phyloP scores from a whole-genome alignment of 2,797 vertebrate species.

The Pangasius larnaudii region DNA sequence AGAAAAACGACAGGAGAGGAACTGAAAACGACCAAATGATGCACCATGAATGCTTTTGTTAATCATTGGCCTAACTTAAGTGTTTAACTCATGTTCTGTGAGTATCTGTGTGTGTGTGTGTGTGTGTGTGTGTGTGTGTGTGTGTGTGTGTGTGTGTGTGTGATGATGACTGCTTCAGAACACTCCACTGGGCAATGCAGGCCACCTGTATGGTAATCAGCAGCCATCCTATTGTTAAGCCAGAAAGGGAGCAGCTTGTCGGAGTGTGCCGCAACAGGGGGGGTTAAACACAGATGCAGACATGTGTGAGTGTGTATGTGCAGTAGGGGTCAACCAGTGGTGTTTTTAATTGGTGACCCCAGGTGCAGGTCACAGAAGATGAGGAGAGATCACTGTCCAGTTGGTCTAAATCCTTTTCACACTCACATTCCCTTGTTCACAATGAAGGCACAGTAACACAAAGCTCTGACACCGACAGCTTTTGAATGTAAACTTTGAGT shows the following conservation, averaged over 20 bases:
- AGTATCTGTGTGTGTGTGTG: neutral
- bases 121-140: constrained; percentile 16
- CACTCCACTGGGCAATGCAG: constrained; percentile 35
- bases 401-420: constrained; percentile 36
- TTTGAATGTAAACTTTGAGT: neutral
- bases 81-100: constrained; percentile 33
- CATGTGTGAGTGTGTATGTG: constrained; percentile 26
- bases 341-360: constrained; percentile 58
- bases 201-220: constrained; percentile 79
- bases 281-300: constrained; percentile 55
- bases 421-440: constrained; percentile 1
- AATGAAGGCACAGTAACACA: constrained; percentile 8
- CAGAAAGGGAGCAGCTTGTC: constrained; percentile 73
- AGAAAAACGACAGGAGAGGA: constrained; percentile 34
- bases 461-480: constrained; percentile 3
- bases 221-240: constrained; percentile 67
- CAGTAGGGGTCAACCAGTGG: constrained; percentile 25
- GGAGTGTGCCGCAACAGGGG: constrained; percentile 72
- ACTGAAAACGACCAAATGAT: constrained; percentile 35
- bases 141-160: constrained; percentile 44
- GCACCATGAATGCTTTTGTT: constrained; percentile 41
- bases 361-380: constrained; percentile 48
- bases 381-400: constrained; percentile 35
- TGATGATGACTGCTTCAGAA: neutral
- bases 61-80: constrained; percentile 49